Conservation (phyloP, 2,113 vertebrate genomes). For the Pachypanchax playfairii region DNA sequence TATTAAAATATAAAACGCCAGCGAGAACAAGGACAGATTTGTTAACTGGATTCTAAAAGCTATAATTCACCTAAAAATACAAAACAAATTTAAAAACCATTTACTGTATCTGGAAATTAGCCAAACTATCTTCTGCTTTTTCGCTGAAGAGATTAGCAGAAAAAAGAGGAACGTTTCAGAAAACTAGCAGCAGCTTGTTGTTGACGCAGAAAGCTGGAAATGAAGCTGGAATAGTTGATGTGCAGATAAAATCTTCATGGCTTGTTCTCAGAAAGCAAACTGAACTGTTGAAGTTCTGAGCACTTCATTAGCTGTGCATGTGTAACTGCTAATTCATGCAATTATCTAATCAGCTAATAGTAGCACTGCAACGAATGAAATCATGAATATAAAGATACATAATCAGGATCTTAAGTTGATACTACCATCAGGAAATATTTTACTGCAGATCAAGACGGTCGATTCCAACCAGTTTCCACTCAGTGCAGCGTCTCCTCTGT, state of each 20-base stretch:
- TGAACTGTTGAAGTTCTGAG: neutral
- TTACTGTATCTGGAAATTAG: no score
- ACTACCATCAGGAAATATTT: neutral
- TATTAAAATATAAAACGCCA: no score
- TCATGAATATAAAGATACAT: neutral
- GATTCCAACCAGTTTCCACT: no score
- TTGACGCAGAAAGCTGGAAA: neutral
- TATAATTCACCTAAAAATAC: no score
- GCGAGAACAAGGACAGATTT: no score
- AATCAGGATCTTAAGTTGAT: neutral
- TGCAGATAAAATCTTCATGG: neutral
- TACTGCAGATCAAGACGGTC: no score
- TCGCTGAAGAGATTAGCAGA: no score
- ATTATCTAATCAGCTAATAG: neutral
- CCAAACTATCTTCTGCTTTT: no score
- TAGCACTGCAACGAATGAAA: neutral
- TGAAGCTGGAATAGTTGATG: neutral
- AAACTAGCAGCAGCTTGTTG: neutral
- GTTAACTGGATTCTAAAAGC: no score
- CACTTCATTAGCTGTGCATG: neutral
- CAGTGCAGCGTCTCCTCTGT: no score
- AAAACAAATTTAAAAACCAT: no score
- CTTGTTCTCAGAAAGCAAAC: neutral
- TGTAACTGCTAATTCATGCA: constrained; percentile 3
- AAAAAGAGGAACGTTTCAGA: no score